phyloP scores from a whole-genome alignment of 2,888 invertebrate genomes.

The Creontiades dilutus region DNA sequence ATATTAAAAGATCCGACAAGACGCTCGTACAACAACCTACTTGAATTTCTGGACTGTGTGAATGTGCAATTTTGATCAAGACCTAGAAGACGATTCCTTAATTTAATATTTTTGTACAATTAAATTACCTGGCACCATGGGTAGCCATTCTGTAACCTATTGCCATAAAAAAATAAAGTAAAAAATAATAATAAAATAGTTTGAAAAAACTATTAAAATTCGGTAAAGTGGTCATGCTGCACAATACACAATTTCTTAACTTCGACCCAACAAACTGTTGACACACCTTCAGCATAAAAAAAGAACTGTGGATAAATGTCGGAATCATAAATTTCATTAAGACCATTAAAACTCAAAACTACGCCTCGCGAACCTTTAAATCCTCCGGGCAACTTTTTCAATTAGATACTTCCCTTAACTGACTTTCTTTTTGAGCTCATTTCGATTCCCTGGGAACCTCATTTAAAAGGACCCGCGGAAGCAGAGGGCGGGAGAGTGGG shows the following conservation, averaged over 20 bases:
- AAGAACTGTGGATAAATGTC: slow-evolving; percentile 44
- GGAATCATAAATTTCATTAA: slow-evolving; percentile 65
- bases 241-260: background rate
- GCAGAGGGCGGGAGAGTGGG: background rate
- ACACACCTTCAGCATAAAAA: background rate
- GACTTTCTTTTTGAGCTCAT: slow-evolving; percentile 63
- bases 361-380: slow-evolving; percentile 51
- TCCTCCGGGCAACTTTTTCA: slow-evolving; percentile 60
- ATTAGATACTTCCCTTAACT: slow-evolving; percentile 67
- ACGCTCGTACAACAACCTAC: no score
- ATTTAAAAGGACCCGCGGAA: slow-evolving; percentile 45
- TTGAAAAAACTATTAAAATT: no score
- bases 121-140: no score
- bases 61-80: no score
- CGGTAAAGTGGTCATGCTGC: no score
- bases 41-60: no score
- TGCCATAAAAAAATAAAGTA: no score
- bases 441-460: slow-evolving; percentile 64
- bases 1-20: no score
- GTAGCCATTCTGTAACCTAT: no score
- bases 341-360: slow-evolving; percentile 60
- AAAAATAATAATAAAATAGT: no score
- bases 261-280: slow-evolving; percentile 17
- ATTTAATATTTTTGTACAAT: no score
- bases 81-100: no score